Evolutionary conservation across 30 jellyfish, hydroid and myxozoan species (phyloP), one percentile per base, ranked within the genome.

Genomic region (Pseudorhiza aurosa): DNA sequence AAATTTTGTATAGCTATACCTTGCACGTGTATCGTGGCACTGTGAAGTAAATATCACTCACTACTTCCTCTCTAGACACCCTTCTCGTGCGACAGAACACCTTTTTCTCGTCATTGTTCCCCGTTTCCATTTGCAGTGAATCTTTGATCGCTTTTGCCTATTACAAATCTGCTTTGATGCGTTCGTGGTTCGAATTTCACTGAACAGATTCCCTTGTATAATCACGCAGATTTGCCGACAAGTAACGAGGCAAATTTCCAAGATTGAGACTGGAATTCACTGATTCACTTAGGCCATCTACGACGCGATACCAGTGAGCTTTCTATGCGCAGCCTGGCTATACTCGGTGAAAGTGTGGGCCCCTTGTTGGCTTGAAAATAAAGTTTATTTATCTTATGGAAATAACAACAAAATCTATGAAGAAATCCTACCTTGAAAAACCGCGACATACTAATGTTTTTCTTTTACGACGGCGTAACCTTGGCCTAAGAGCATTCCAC

Each of bases 31-130:
- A 46, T 31, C 46, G 50, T 32, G 79, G 88, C 60, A 77, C 53
- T 39, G 58, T 65, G 65, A 62, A 59, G 68, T 77, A 77, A 8
- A 77, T 65, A 49, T 77, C 89, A 22, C 74, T 77, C 19, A 77
- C 74, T 10, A 43, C 73, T 63, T 77, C 89, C 58, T 77, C 89
- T 60, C 89, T 77, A 0, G 89, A 77, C 29, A 77, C 82, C 68
- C 89, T 63, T 24, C 79, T 39, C 18, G 79, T 75, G 42, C 77
- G 77, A 32, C 82, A 77, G 45, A 77, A 70, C 8, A 75, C 70
- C 19, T 59, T 58, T 19, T 19, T 39, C 44, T 73, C 87, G 11
- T 47, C 36, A n/a, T 30, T n/a, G n/a, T n/a, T n/a, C 42, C 36
- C 62, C 43, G 36, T 17, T 39, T 73, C 44, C 83, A 35, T 53